A percentile compares a stretch with the other conserved stretches of the same genome.
Evolutionary conservation across 2,113 vertebrate species (phyloP).

Genomic region (Vicugna pacos): DNA sequence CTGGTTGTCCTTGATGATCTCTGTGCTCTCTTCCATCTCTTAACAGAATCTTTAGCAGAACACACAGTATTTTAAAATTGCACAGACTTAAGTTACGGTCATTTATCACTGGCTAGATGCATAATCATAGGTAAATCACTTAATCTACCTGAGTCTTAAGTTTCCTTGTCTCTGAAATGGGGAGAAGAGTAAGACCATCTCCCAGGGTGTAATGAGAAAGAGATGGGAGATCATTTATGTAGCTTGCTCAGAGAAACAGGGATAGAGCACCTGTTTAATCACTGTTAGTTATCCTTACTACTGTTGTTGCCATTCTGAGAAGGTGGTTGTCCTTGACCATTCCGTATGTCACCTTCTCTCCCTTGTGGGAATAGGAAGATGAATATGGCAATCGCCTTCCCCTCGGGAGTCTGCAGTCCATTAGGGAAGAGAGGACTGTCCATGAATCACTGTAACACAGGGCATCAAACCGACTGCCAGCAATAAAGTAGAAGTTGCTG

Average conservation of each 20-base stretch:
- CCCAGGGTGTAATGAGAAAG: neutral
- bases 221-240: neutral
- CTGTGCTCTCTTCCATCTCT: neutral
- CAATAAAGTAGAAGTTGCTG: neutral
- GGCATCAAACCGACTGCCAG: neutral
- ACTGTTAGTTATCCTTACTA: neutral
- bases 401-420: conserved; percentile 48
- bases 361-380: conserved; percentile 37
- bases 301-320: neutral
- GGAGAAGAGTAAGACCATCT: neutral
- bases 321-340: conserved; percentile 10
- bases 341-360: neutral
- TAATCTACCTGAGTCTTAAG: neutral
- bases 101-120: neutral
- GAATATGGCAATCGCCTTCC: conserved; percentile 43
- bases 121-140: neutral
- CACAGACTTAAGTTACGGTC: neutral
- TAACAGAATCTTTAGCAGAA: accelerated
- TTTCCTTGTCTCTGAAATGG: conserved; percentile 3
- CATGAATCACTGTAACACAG: conserved; percentile 45
- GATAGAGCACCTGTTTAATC: neutral
- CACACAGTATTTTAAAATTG: neutral
- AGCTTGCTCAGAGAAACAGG: neutral
- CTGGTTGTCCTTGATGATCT: neutral
- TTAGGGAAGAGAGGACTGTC: neutral